Evolutionary conservation across 2,888 invertebrate genomes (phyloP), one percentile per base, ranked within the genome.

Genomic region (Marronus borbonicus): DNA sequence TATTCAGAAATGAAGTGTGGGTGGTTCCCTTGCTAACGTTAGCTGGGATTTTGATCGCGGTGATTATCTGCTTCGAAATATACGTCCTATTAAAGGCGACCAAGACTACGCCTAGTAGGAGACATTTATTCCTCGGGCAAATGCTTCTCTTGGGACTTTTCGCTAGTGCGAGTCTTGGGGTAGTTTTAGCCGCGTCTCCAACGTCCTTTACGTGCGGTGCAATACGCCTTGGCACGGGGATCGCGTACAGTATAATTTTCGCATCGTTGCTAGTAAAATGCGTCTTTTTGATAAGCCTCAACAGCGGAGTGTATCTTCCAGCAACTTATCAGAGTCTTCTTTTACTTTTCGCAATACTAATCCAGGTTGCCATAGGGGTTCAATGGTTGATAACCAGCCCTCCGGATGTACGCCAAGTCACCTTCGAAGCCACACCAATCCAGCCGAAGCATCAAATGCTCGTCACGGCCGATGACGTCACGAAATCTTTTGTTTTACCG

Each of bases 191-290:
- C 2, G 93, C 95, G 8, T 92, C 94, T 49, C 96, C 96, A 65
- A 94, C 94, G 72, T 91, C 93, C 74, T 90, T 95, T 77, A 94
- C 95, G 24, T 97, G 97, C 85, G 95, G 95, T 74, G 92, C 95
- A 31, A 93, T 95, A 81, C 92, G 96, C 74, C 93, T 96, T 83
- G 95, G 95, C 60, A 93, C 95, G 62, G 97, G 97, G 74, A 92
- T 95, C 17, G 92, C 96, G 8, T 95, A 96, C 83, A 94, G 96
- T 75, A 91, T 97, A 77, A 95, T 97, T 79, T 98, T 97, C 88
- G 95, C 97, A 58, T 95, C 97, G 0, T 91, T 98, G 70, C 92
- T 98, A 84, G 98, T 98, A 81, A 98, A 98, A 89, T 96, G 97
- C 88, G 96, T 98, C 83, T 97, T 98, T 88, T 92, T 98, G 80